A percentile compares a stretch with the other conserved stretches of the same genome.
These are phyloP conservation scores for Triops cancriformis DNA, from an alignment of 1,140 invertebrate genomes.

Conservation along the genomic window DNA sequence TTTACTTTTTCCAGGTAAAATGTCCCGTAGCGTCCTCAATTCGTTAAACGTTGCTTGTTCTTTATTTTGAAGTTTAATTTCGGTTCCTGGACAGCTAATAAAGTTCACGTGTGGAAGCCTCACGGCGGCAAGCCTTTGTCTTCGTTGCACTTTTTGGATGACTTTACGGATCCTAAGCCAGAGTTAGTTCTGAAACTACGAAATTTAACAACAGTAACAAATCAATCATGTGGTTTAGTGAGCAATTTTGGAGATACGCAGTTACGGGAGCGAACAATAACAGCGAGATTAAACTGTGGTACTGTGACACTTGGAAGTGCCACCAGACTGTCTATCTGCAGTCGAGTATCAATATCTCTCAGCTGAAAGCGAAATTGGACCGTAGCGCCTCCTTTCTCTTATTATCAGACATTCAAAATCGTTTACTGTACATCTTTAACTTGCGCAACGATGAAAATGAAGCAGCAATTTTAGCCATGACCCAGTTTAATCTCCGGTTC, in stretches of 20 bases:
- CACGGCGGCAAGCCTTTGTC: conserved; percentile 75
- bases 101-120: conserved; percentile 82
- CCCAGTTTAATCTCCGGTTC: conserved; percentile 14
- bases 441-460: neutral
- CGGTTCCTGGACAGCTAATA: conserved; percentile 48
- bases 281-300: conserved; percentile 86
- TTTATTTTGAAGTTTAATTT: conserved; percentile 41
- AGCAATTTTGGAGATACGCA: conserved; percentile 88
- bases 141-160: conserved; percentile 83
- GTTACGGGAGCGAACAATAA: conserved; percentile 84
- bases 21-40: too few relatives aligned
- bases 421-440: conserved; percentile 28
- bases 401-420: conserved; percentile 69
- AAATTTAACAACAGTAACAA: conserved; percentile 7
- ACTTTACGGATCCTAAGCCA: conserved; percentile 67
- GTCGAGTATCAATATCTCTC: neutral
- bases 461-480: conserved; percentile 4
- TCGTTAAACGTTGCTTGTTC: too few relatives aligned
- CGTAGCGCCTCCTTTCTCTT: conserved; percentile 70
- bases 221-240: conserved; percentile 43
- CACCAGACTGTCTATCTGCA: conserved; percentile 72
- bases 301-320: conserved; percentile 85
- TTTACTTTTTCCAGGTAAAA: conserved; percentile 81
- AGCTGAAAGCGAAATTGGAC: conserved; percentile 70
- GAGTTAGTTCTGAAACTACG: conserved; percentile 56